These are phyloP conservation scores for Hydrozoanthus tunicans DNA, from an alignment of 64 coral and sea anemone species.

Conservation along the genomic window DNA sequence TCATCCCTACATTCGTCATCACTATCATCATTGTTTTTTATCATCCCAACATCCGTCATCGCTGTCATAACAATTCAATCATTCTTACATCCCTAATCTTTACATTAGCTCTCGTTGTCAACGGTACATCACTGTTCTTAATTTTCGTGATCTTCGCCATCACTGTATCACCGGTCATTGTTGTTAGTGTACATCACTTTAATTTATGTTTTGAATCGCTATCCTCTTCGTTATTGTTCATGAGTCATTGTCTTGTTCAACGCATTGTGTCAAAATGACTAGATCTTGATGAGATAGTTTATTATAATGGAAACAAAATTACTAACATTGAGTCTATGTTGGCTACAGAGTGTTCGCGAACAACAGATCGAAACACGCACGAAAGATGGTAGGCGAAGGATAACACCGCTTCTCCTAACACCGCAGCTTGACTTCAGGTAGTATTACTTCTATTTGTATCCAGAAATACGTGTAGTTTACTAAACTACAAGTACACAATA, in stretches of 20 bases:
- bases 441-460: background rate
- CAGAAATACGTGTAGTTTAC: no score
- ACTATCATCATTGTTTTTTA: no score
- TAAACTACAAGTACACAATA: no score
- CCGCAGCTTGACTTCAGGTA: constrained; percentile 90
- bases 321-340: background rate
- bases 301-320: background rate
- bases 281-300: background rate
- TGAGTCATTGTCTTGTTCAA: no score
- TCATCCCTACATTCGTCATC: no score
- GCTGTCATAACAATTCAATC: background rate
- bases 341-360: constrained; percentile 75
- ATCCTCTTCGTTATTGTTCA: background rate
- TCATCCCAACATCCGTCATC: background rate
- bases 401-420: constrained; percentile 90
- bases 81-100: no score
- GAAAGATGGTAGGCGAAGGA: constrained; percentile 91
- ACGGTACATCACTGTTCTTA: background rate
- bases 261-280: no score
- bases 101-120: no score
- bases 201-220: background rate
- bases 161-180: no score
- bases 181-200: background rate
- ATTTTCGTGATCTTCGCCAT: background rate
- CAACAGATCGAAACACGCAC: constrained; percentile 92